These are phyloP conservation scores for Lymantria monacha DNA, from an alignment of 2,888 invertebrate species.

Conservation along the genomic window DNA sequence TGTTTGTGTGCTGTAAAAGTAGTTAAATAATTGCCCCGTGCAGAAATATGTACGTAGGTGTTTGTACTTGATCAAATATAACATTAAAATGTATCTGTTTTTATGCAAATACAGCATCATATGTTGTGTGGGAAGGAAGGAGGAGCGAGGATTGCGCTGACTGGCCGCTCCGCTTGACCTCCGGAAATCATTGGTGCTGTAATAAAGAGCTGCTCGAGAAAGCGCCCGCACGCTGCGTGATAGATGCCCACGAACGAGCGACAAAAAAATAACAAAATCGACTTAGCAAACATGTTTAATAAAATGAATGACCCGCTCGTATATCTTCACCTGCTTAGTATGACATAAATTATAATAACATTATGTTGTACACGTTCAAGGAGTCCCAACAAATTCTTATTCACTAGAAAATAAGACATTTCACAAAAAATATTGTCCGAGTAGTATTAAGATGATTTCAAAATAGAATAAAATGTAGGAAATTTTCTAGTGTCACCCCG, in stretches of 20 bases:
- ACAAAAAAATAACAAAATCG: constrained; percentile 80
- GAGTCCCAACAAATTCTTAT: constrained; percentile 79
- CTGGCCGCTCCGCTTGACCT: constrained; percentile 40
- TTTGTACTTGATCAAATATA: constrained; percentile 19
- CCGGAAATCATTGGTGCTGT: constrained; percentile 75
- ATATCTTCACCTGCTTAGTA: constrained; percentile 82
- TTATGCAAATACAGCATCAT: constrained; percentile 37
- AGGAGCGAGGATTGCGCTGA: constrained; percentile 21
- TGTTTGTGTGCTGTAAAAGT: background rate
- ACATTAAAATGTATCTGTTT: constrained; percentile 27
- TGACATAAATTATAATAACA: constrained; percentile 82
- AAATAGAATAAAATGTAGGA: constrained; percentile 63
- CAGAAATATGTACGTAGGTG: background rate
- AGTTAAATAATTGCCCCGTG: constrained; percentile 13
- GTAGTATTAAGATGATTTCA: constrained; percentile 59
- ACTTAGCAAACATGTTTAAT: constrained; percentile 81
- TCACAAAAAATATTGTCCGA: constrained; percentile 65
- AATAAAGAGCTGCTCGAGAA: constrained; percentile 77
- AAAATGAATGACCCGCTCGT: constrained; percentile 79
- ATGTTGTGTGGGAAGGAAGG: constrained; percentile 16
- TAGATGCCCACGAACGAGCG: constrained; percentile 71
- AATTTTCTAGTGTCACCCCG: constrained; percentile 53
- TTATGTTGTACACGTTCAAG: constrained; percentile 79
- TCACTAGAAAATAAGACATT: constrained; percentile 77
- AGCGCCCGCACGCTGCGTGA: constrained; percentile 79